These are phyloP conservation scores for Hippocampus barbouri DNA, from an alignment of 2,113 vertebrate genomes.

Conservation along the genomic window DNA sequence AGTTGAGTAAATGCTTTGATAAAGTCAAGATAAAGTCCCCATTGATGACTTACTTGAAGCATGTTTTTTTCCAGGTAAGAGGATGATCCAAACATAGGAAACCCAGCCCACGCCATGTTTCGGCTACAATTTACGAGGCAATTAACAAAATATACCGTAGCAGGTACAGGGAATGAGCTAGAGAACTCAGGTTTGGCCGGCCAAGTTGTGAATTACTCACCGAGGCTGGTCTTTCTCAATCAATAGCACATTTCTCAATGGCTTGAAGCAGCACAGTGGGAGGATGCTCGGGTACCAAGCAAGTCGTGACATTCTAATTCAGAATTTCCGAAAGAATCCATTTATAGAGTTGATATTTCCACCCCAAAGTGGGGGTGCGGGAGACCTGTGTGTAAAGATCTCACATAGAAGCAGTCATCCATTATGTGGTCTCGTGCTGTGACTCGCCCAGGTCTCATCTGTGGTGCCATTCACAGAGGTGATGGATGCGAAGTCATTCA, in stretches of 20 bases:
- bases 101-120: constrained; percentile 52
- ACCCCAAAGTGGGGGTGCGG: too few relatives aligned
- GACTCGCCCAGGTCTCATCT: background rate
- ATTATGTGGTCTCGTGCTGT: background rate
- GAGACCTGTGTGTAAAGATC: background rate
- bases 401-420: background rate
- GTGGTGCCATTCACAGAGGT: constrained; percentile 10
- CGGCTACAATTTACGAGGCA: constrained; percentile 48
- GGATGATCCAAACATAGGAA: constrained; percentile 37
- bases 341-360: background rate
- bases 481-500: constrained; percentile 20
- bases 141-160: constrained; percentile 57
- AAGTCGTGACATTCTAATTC: background rate
- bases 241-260: constrained; percentile 37
- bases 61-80: constrained; percentile 25
- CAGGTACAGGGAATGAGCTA: constrained; percentile 51
- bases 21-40: constrained; percentile 14
- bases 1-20: background rate
- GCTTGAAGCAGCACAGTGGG: background rate
- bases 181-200: constrained; percentile 9
- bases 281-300: background rate
- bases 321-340: background rate
- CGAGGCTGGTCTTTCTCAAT: constrained; percentile 44
- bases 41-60: constrained; percentile 15
- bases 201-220: constrained; percentile 52